Evolutionary conservation across 2,113 vertebrate species (phyloP), one percentile per base, ranked within the genome.

Genomic region (Lipotes vexillifer): DNA sequence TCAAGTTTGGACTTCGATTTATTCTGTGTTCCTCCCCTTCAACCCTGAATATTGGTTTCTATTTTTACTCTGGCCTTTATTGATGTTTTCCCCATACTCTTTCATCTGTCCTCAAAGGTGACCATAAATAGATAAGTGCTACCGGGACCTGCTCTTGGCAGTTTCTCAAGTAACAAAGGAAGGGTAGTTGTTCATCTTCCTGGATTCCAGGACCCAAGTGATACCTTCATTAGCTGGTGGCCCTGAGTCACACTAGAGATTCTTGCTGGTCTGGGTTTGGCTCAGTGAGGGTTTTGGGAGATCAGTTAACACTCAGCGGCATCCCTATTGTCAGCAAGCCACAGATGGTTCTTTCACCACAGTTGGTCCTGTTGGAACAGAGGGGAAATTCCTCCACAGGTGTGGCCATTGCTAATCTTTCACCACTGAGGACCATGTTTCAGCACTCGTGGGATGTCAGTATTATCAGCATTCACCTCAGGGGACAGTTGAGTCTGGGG

Each of bases 41-140:
- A 72, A 49, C 15, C 66, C 59, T 72, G 27, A 61, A 55, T 44
- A 46, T 38, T 68, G 41, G 36, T 87, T 97, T 95, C 74, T 29
- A 11, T 77, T 97, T 94, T 90, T 23, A 90, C n/a, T 55, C 49
- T 92, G 65, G 68, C 69, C 92, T 88, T 83, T 72, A 66, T 92
- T 49, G 82, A 13, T 36, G 38, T 77, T 69, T 74, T 61, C 49
- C 25, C 78, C 84, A 69, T 17, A 20, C 20, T 85, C 44, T 92
- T 93, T 66, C 3, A 36, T 74, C 44, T 85, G 85, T 77, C 17
- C 55, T 89, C 33, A 74, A 52, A 89, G 44, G 66, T 95, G 36
- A n/a, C 66, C 74, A 72, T 88, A 82, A 91, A 88, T 41, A 75
- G 74, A n/a, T 63, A 81, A 85, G 25, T 55, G 44, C 80, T 86